These are phyloP conservation scores for Stigmatopora nigra DNA, from an alignment of 2,113 vertebrate species.

Conservation along the genomic window DNA sequence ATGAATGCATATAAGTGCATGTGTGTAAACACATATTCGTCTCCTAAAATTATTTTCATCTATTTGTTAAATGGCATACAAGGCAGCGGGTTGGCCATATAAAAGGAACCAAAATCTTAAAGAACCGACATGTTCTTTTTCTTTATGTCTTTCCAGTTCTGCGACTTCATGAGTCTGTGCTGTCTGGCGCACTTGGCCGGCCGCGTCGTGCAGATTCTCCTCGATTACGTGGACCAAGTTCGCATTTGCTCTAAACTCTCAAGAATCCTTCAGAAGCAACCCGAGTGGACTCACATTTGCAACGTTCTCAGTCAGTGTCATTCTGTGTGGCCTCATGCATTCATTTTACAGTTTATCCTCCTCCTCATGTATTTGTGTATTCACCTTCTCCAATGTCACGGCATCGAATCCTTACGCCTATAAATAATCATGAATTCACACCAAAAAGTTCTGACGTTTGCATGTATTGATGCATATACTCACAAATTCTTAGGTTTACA, in stretches of 20 bases:
- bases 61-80: background rate
- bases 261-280: slow-evolving; percentile 68
- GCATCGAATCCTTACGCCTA: background rate
- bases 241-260: slow-evolving; percentile 75
- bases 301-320: slow-evolving; percentile 70
- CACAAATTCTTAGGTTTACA: background rate
- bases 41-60: background rate
- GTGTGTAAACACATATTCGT: too few species aligned
- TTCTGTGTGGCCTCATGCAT: background rate
- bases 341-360: too few species aligned
- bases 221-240: slow-evolving; percentile 77
- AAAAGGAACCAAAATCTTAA: too few species aligned
- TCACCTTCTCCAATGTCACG: background rate
- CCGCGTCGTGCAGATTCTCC: slow-evolving; percentile 66
- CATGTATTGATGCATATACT: too few species aligned
- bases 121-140: too few species aligned
- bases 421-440: background rate
- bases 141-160: slow-evolving; percentile 65
- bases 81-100: too few species aligned
- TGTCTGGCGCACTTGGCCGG: slow-evolving; percentile 77
- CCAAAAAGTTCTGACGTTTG: background rate
- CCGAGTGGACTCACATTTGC: slow-evolving; percentile 75
- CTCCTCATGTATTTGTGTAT: too few species aligned
- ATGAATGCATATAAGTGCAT: too few species aligned
- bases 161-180: slow-evolving; percentile 78